Evolutionary conservation across 2,888 invertebrate species (phyloP).

Genomic region (Orthosia gracilis): DNA sequence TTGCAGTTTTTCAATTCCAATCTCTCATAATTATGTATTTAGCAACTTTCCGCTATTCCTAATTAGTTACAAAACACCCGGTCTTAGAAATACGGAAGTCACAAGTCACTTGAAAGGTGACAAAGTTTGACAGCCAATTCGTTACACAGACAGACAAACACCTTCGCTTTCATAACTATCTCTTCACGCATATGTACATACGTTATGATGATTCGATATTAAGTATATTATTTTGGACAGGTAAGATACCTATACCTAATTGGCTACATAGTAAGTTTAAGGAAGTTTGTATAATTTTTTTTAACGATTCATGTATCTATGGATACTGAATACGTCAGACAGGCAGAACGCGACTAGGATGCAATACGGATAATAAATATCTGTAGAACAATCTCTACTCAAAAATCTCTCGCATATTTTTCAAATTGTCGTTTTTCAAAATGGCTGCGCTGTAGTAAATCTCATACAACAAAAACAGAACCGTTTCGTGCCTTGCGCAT

Average conservation of each 20-base stretch:
- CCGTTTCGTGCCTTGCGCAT: too few species aligned
- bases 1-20: background rate
- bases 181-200: background rate
- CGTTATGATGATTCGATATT: background rate
- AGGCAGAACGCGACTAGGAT: too few species aligned
- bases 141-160: slow-evolving; percentile 22
- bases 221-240: background rate
- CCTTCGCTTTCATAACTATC: slow-evolving; percentile 3
- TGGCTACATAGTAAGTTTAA: background rate
- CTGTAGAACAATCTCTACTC: too few species aligned
- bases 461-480: too few species aligned
- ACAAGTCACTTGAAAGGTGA: background rate
- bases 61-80: background rate
- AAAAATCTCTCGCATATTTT: too few species aligned
- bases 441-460: too few species aligned
- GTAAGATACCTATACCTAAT: background rate
- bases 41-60: background rate
- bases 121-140: slow-evolving; percentile 11
- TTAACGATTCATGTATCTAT: too few species aligned
- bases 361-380: too few species aligned
- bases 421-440: too few species aligned
- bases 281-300: too few species aligned
- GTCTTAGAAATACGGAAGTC: slow-evolving; percentile 10
- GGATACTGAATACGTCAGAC: too few species aligned
- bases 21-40: background rate